Percentiles rank a stretch among this genome's conserved stretches.
Evolutionary conservation across 2,113 vertebrate genomes (phyloP).

Genomic region (Merops nubicus): DNA sequence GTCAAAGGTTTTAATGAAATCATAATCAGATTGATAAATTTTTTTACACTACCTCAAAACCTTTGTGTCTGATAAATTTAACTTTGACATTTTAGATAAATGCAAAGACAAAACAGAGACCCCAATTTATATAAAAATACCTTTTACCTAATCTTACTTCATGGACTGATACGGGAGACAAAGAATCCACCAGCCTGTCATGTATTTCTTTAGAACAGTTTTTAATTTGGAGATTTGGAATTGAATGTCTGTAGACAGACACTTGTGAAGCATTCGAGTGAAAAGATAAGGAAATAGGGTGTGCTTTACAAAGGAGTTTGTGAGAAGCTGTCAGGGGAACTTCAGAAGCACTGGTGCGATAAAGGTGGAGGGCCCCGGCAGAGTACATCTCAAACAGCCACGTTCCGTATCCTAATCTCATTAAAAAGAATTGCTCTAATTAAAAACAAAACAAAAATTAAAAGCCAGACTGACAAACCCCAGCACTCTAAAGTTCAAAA

Average conservation of each 20-base stretch:
- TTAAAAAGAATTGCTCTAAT: background rate
- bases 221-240: conserved; percentile 30
- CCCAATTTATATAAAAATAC: background rate
- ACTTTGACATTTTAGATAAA: conserved; percentile 27
- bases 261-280: background rate
- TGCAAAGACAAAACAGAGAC: background rate
- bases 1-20: conserved; percentile 29
- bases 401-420: background rate
- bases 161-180: background rate
- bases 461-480: background rate
- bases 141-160: background rate
- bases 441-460: background rate
- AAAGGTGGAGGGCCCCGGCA: background rate
- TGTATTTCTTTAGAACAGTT: background rate
- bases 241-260: conserved; percentile 5
- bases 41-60: background rate
- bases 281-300: background rate
- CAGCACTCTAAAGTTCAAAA: background rate
- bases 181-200: background rate
- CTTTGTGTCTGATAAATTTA: background rate
- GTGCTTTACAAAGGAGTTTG: background rate
- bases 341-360: background rate
- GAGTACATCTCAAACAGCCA: background rate
- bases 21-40: background rate
- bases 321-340: background rate